Conservation (phyloP, 2,888 invertebrate species). For the Platypus cylindrus region DNA sequence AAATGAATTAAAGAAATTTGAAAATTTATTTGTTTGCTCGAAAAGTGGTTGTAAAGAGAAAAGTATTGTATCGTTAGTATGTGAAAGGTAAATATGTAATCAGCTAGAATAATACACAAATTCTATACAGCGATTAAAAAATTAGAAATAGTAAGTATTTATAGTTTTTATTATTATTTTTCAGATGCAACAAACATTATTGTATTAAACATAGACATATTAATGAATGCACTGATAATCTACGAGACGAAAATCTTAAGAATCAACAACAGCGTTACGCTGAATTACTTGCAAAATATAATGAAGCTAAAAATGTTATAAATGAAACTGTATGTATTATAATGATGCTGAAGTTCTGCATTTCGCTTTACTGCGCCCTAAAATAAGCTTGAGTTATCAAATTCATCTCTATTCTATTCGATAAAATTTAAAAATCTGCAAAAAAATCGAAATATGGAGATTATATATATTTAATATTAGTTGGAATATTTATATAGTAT, state of each 20-base stretch:
- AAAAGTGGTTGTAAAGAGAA: slow-evolving; percentile 44
- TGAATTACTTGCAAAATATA: slow-evolving; percentile 47
- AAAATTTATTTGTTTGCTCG: slow-evolving; percentile 41
- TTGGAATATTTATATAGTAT: too few relatives aligned
- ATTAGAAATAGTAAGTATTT: background rate
- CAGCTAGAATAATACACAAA: background rate
- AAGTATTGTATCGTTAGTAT: slow-evolving; percentile 51
- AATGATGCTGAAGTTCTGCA: too few relatives aligned
- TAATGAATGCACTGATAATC: slow-evolving; percentile 26
- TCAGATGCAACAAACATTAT: slow-evolving; percentile 48
- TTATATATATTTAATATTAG: too few relatives aligned
- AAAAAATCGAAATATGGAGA: too few relatives aligned
- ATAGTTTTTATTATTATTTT: slow-evolving; percentile 1
- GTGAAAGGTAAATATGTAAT: slow-evolving; percentile 33
- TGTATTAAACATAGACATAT: slow-evolving; percentile 53
- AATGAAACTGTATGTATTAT: slow-evolving; percentile 43
- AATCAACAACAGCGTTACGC: slow-evolving; percentile 45
- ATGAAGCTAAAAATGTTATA: slow-evolving; percentile 47
- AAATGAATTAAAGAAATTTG: slow-evolving; percentile 20
- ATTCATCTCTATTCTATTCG: too few relatives aligned
- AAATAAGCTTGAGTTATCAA: too few relatives aligned
- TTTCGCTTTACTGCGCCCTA: too few relatives aligned
- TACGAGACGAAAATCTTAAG: slow-evolving; percentile 41
- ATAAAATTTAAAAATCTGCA: too few relatives aligned
- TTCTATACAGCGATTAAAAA: too few relatives aligned